phyloP scores from a whole-genome alignment of 1,140 invertebrate genomes.

The Thrips palmi region DNA sequence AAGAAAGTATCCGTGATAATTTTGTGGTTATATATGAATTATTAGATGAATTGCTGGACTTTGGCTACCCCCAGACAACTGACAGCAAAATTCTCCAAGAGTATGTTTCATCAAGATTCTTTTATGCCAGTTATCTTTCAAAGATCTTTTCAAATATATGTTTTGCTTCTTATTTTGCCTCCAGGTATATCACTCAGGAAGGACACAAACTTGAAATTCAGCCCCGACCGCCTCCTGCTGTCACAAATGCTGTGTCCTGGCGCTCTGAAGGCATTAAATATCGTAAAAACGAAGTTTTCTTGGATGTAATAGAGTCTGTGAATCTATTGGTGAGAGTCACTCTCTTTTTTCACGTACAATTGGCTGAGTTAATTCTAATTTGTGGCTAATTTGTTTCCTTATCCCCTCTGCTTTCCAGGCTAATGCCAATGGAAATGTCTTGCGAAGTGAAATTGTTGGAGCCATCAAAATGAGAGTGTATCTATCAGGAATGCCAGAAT shows the following conservation, averaged over 20 bases:
- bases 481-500: conserved; percentile 98
- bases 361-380: conserved; percentile 2
- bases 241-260: conserved; percentile 99
- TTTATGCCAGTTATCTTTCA: conserved; percentile 3
- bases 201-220: conserved; percentile 96
- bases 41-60: conserved; percentile 95
- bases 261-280: conserved; percentile 98
- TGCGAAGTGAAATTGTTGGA: conserved; percentile 96
- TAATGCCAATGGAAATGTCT: conserved; percentile 94
- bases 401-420: conserved; percentile 48
- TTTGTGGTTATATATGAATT: conserved; percentile 99
- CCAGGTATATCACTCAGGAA: conserved; percentile 78
- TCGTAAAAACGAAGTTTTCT: conserved; percentile 98
- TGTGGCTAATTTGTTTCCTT: not conserved
- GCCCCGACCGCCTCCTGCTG: conserved; percentile 92
- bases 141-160: conserved; percentile 1
- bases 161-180: conserved; percentile 9
- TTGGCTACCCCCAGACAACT: conserved; percentile 98
- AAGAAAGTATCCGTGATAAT: conserved; percentile 97
- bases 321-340: conserved; percentile 62
- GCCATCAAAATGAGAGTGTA: conserved; percentile 99
- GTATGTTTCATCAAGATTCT: conserved; percentile 38
- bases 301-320: conserved; percentile 99
- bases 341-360: not conserved
- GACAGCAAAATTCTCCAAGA: conserved; percentile 98